These are phyloP conservation scores for Rhorus exstirpatorius DNA, from an alignment of 2,888 invertebrate genomes.

Conservation along the genomic window DNA sequence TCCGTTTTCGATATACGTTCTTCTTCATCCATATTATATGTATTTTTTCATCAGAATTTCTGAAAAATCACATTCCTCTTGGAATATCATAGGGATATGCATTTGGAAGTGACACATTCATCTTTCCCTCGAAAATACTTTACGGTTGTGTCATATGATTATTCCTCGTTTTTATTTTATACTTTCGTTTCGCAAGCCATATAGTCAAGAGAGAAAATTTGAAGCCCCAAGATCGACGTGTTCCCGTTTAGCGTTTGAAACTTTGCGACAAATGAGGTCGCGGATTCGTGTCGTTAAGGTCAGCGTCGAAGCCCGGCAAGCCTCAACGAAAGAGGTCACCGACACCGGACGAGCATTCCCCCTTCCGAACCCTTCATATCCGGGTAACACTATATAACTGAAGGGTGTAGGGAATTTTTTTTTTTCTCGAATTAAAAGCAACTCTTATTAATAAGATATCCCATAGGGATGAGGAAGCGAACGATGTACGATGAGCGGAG, in stretches of 20 bases:
- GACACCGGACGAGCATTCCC: conserved; percentile 5
- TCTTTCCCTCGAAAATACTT: too few species aligned
- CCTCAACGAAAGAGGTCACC: not conserved
- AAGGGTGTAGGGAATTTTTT: not conserved
- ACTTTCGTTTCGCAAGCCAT: too few species aligned
- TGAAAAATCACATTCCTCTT: not conserved
- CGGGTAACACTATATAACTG: conserved; percentile 32
- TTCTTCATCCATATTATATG: not conserved
- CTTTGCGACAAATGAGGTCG: conserved; percentile 43
- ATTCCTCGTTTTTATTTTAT: too few species aligned
- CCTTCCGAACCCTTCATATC: conserved; percentile 17
- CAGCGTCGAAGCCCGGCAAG: conserved; percentile 54
- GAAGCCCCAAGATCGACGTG: conserved; percentile 55
- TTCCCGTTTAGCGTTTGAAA: conserved; percentile 28
- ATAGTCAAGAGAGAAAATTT: conserved; percentile 18
- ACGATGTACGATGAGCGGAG: not conserved
- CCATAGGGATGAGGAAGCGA: not conserved
- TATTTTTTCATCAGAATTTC: not conserved
- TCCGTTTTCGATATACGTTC: not conserved
- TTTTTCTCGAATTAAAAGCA: conserved; percentile 28
- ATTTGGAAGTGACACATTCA: too few species aligned
- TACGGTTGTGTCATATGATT: too few species aligned
- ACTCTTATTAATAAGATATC: conserved; percentile 44
- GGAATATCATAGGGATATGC: too few species aligned
- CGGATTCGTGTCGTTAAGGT: conserved; percentile 61